Evolutionary conservation across 2,113 vertebrate genomes (phyloP).

Genomic region (Macrotis lagotis): DNA sequence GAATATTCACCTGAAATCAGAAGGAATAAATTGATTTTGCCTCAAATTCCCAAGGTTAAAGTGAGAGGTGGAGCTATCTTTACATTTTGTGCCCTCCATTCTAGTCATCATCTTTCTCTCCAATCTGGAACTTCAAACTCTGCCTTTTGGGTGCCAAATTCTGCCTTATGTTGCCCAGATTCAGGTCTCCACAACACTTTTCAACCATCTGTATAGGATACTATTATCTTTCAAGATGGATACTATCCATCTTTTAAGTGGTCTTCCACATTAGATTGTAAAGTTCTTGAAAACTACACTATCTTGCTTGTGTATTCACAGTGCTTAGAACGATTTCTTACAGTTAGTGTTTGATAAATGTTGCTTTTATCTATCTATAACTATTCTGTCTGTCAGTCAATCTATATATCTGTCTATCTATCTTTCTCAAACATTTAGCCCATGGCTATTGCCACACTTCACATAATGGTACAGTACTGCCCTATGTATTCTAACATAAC

Average conservation of each 20-base stretch:
- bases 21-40: neutral
- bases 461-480: neutral
- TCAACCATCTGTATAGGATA: neutral
- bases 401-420: neutral
- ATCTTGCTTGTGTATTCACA: neutral
- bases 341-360: neutral
- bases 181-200: neutral
- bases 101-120: neutral
- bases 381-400: neutral
- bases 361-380: neutral
- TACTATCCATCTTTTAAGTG: neutral
- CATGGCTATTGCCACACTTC: neutral
- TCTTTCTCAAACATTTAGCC: neutral
- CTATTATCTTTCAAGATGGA: neutral
- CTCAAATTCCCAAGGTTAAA: neutral
- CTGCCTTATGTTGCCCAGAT: neutral
- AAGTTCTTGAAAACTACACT: neutral
- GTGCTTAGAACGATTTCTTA: neutral
- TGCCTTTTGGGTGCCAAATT: neutral
- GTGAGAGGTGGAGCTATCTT: neutral
- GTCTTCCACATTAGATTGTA: neutral
- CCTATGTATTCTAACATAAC: neutral
- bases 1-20: neutral
- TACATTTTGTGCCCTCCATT: neutral
- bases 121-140: neutral